Percentiles rank a stretch among this genome's conserved stretches.
phyloP scores from a whole-genome alignment of 2,113 vertebrate species.

The Podarcis cretensis region DNA sequence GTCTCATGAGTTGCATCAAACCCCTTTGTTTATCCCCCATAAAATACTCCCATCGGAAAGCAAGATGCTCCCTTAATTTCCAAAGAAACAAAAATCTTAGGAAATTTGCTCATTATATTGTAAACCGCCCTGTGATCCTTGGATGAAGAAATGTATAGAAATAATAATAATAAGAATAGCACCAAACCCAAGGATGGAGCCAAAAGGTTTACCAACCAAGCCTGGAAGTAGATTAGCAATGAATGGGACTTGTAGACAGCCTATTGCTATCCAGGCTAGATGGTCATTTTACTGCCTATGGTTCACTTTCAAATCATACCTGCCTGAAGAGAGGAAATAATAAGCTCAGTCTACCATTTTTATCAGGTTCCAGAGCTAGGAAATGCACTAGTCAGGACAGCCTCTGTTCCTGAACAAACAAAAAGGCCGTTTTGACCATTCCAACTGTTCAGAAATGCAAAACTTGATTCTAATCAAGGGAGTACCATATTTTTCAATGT shows the following conservation, averaged over 20 bases:
- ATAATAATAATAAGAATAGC: neutral
- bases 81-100: neutral
- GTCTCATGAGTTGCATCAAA: neutral
- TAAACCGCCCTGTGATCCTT: no score
- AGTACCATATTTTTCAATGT: neutral
- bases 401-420: neutral
- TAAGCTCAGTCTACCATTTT: neutral
- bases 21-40: neutral
- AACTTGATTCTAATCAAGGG: neutral
- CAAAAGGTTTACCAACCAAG: neutral
- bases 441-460: neutral
- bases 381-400: neutral
- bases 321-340: neutral
- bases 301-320: neutral
- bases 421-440: neutral
- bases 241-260: neutral
- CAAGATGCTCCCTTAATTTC: neutral
- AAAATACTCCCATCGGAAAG: neutral
- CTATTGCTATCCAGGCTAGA: neutral
- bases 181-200: neutral
- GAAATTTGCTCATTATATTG: neutral
- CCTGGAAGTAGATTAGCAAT: neutral
- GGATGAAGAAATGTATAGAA: neutral
- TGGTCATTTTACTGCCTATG: rapidly evolving
- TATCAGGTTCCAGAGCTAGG: neutral